These are phyloP conservation scores for Byasa hedistus DNA, from an alignment of 2,888 invertebrate species.

Conservation along the genomic window DNA sequence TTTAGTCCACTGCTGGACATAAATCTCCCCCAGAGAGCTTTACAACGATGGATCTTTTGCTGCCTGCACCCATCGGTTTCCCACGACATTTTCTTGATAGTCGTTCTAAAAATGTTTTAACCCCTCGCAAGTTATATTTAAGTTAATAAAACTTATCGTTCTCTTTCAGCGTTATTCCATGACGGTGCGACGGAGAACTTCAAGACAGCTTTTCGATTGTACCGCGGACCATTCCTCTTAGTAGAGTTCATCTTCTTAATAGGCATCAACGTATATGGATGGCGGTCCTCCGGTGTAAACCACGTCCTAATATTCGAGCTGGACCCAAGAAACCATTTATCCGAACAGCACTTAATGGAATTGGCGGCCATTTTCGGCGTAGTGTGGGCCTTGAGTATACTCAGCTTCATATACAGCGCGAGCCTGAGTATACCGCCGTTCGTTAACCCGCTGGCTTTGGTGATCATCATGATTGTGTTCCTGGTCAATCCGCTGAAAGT, in stretches of 20 bases:
- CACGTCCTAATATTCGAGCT: slow-evolving; percentile 98
- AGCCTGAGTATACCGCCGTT: slow-evolving; percentile 94
- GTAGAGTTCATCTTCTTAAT: slow-evolving; percentile 96
- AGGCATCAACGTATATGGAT: slow-evolving; percentile 97
- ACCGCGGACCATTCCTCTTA: slow-evolving; percentile 95
- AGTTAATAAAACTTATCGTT: background rate
- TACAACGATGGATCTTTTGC: too few species aligned
- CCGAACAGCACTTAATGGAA: slow-evolving; percentile 97
- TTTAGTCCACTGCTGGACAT: too few species aligned
- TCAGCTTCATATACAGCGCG: slow-evolving; percentile 88
- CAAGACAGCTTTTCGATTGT: slow-evolving; percentile 93
- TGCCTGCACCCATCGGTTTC: too few species aligned
- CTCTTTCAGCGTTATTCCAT: slow-evolving; percentile 85
- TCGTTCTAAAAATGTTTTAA: too few species aligned
- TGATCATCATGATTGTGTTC: slow-evolving; percentile 89
- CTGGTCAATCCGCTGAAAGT: slow-evolving; percentile 95
- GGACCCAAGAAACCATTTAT: slow-evolving; percentile 95
- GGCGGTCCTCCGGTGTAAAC: slow-evolving; percentile 98
- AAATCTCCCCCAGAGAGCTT: too few species aligned
- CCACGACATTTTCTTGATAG: too few species aligned
- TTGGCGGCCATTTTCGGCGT: slow-evolving; percentile 95
- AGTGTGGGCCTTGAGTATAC: slow-evolving; percentile 94
- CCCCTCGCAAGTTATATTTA: too few species aligned
- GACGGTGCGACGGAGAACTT: slow-evolving; percentile 85
- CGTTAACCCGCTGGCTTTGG: slow-evolving; percentile 92